Conservation (phyloP, 2,797 vertebrate species). For the Benthosema pterotum region DNA sequence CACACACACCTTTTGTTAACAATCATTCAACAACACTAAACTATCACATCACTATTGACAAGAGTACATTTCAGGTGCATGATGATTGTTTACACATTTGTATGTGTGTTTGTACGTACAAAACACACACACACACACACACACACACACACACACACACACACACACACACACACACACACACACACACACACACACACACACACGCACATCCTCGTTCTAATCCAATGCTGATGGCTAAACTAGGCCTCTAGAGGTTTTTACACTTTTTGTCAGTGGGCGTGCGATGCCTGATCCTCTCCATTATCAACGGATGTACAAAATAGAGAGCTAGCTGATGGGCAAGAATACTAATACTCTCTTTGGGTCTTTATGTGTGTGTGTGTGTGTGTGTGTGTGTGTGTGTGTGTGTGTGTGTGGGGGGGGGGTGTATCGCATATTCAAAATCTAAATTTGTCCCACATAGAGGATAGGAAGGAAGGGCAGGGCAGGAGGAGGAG, state of each 20-base stretch:
- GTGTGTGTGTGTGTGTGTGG: conserved; percentile 9
- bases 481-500: no score
- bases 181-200: conserved; percentile 26
- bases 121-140: neutral
- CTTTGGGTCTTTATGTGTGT: conserved; percentile 17
- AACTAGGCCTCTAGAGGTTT: conserved; percentile 18
- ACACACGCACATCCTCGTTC: conserved; percentile 11
- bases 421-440: neutral
- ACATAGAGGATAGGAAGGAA: neutral
- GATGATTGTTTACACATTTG: neutral
- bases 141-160: conserved; percentile 10
- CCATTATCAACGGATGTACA: conserved; percentile 37
- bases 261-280: conserved; percentile 28
- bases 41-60: no score
- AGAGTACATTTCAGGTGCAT: neutral
- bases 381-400: conserved; percentile 5
- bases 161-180: conserved; percentile 8
- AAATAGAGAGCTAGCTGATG: conserved; percentile 16
- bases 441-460: neutral
- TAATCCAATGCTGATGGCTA: conserved; percentile 22
- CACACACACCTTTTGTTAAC: neutral
- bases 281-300: conserved; percentile 45
- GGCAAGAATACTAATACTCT: conserved; percentile 15
- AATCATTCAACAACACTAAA: no score
- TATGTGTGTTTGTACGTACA: no score